Evolutionary conservation across 2,113 vertebrate species (phyloP).

Genomic region (Aphyosemion australe): DNA sequence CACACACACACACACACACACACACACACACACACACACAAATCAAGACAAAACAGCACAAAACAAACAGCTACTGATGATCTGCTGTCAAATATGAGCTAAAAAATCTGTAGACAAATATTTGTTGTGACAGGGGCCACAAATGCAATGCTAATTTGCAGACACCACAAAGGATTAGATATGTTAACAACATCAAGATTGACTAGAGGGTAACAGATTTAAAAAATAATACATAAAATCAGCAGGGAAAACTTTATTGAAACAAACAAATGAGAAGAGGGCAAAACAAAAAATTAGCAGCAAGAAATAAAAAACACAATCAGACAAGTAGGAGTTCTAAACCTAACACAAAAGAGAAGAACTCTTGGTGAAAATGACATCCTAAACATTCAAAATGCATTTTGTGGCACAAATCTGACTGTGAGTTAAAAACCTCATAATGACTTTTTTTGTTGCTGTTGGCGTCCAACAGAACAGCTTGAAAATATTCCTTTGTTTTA

Average conservation of each 20-base stretch:
- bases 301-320: conserved; percentile 8
- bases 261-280: conserved; percentile 35
- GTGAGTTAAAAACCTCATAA: neutral
- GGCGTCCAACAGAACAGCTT: no score
- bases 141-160: conserved; percentile 64
- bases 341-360: conserved; percentile 20
- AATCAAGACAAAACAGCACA: conserved; percentile 1
- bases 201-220: neutral
- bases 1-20: conserved; percentile 2
- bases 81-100: conserved; percentile 62
- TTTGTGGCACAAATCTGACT: conserved; percentile 19
- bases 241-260: conserved; percentile 34
- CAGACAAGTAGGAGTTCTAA: neutral
- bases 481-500: no score
- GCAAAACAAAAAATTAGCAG: conserved; percentile 3
- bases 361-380: conserved; percentile 36
- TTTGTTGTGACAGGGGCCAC: conserved; percentile 65
- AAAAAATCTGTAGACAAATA: conserved; percentile 68
- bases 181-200: conserved; percentile 29
- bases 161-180: conserved; percentile 53
- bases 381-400: conserved; percentile 2
- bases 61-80: conserved; percentile 47
- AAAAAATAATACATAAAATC: neutral
- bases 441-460: no score
- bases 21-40: conserved; percentile 16